Percentiles rank a stretch among this genome's conserved stretches.
Evolutionary conservation across 2,113 vertebrate species (phyloP).

Genomic region (Mobula hypostoma): DNA sequence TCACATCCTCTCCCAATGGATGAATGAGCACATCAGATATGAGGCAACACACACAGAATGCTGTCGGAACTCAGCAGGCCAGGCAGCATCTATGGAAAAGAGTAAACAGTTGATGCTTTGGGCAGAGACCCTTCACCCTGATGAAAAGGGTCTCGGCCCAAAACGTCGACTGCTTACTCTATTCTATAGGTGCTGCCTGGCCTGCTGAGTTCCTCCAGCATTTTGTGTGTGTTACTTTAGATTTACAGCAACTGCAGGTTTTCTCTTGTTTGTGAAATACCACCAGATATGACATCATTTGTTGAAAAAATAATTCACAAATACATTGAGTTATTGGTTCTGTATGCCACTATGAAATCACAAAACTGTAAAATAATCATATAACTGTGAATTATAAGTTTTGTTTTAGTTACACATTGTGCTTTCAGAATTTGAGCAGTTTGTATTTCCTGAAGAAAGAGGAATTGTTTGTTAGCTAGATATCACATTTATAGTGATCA

Average conservation of each 20-base stretch:
- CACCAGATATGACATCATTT: constrained; percentile 4
- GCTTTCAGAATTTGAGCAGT: neutral
- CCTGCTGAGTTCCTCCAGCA: too few relatives aligned
- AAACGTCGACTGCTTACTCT: too few relatives aligned
- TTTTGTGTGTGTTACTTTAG: too few relatives aligned
- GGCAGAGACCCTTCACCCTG: too few relatives aligned
- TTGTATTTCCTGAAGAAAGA: neutral
- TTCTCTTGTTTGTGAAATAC: too few relatives aligned
- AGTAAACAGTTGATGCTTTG: too few relatives aligned
- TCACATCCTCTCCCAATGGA: neutral
- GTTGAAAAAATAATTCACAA: constrained; percentile 6
- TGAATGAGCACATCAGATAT: neutral
- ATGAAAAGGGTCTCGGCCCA: too few relatives aligned
- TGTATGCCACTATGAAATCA: neutral
- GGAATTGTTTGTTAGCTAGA: neutral
- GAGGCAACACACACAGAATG: too few relatives aligned
- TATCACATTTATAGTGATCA: neutral
- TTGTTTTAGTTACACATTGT: neutral
- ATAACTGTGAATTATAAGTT: neutral
- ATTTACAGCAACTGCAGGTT: too few relatives aligned
- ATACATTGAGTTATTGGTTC: constrained; percentile 12
- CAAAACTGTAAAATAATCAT: neutral
- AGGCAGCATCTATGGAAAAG: too few relatives aligned
- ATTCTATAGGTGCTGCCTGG: too few relatives aligned
- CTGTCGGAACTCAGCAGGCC: too few relatives aligned